These are phyloP conservation scores for Noctuana brunneofusca DNA, from an alignment of 2,888 invertebrate genomes.

Conservation along the genomic window DNA sequence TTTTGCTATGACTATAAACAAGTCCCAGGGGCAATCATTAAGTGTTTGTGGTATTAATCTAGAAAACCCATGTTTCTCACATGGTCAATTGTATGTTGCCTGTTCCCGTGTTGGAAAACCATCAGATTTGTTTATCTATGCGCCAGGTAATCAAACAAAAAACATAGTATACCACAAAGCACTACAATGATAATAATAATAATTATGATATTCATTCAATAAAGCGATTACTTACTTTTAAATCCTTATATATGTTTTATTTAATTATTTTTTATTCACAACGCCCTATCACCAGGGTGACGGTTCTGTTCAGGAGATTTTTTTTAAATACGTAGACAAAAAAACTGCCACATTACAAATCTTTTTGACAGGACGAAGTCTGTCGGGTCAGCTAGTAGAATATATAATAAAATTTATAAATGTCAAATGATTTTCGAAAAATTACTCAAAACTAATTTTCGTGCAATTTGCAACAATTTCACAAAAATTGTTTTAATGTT, in stretches of 20 bases:
- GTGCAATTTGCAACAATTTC: no score
- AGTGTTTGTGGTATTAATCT: slow-evolving; percentile 10
- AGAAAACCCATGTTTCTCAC: slow-evolving; percentile 8
- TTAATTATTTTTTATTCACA: slow-evolving; percentile 45
- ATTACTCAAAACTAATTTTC: no score
- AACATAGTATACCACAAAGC: slow-evolving; percentile 4
- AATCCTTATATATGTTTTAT: slow-evolving; percentile 45
- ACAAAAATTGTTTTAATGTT: no score
- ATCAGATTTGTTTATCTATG: background rate
- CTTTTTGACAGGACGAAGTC: slow-evolving; percentile 39
- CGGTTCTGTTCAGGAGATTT: slow-evolving; percentile 45
- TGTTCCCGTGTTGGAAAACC: slow-evolving; percentile 10
- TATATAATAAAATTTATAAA: no score
- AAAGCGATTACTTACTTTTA: slow-evolving; percentile 44
- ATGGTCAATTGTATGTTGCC: slow-evolving; percentile 16
- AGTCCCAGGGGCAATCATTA: slow-evolving; percentile 14
- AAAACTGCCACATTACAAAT: slow-evolving; percentile 43
- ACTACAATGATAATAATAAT: background rate
- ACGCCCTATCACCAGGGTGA: slow-evolving; percentile 44
- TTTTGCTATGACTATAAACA: slow-evolving; percentile 42
- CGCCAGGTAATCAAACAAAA: slow-evolving; percentile 7
- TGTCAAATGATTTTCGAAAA: no score
- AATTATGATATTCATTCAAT: background rate
- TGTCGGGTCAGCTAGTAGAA: slow-evolving; percentile 29
- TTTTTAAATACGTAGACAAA: slow-evolving; percentile 41